Evolutionary conservation across 1,140 invertebrate species (phyloP), one percentile per base, ranked within the genome.

Genomic region (Brachionus angularis): DNA sequence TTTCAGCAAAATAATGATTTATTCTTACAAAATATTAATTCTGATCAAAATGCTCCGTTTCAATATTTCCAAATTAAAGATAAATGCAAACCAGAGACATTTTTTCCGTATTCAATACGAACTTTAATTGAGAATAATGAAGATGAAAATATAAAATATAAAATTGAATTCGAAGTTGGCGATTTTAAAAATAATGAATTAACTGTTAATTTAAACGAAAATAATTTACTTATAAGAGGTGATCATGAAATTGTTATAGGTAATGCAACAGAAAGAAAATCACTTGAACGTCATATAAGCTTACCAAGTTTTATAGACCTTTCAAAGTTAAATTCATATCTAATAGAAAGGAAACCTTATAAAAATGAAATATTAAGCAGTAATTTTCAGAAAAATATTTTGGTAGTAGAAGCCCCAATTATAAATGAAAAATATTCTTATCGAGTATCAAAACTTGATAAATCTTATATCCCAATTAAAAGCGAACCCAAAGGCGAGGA

Each of bases 111-210:
- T 18, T 1, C 39, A 42, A 14, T 27, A 16, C 31, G 49, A 5
- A 53, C n/a, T 12, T 44, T 14, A 27, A 47, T 71, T 23, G 34
- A 71, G 14, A 52, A 71, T 12, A 16, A 18, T 55, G 34, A 27
- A 8, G 29, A 58, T 47, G 70, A 52, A 34, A 3, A 4, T 7
- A 71, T 55, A 61, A 55, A 44, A 42, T 55, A 55, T 21, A 53
- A 36, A 36, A 71, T 71, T 8, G 36, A 71, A 31, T 44, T 71
- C 4, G 36, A 71, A 27, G 46, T 71, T 7, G 70, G 70, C 4
- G 70, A 71, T 18, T 71, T 55, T 36, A 42, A 25, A 23, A 33
- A 47, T 55, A 53, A 71, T 31, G 70, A 71, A 49, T 14, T 71
- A 23, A 55, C 34, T 31, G 21, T 71, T 14, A 53, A 33, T 27